Evolutionary conservation across 2,113 vertebrate genomes (phyloP), one percentile per base, ranked within the genome.

Genomic region (Gymnogyps californianus): DNA sequence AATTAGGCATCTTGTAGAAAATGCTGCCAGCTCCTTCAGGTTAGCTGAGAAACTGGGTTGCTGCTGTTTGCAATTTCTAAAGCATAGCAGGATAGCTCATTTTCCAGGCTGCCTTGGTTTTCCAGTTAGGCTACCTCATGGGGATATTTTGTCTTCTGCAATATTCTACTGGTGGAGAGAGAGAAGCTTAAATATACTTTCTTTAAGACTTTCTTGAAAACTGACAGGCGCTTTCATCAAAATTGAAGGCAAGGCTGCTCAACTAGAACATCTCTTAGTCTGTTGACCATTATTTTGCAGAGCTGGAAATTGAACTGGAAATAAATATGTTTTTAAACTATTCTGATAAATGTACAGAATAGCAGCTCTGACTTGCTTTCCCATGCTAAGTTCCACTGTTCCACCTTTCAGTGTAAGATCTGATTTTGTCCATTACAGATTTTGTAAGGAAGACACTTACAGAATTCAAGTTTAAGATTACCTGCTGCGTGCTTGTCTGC

Each of bases 31-130:
- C 57, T 91, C 61, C 76, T 86, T 75, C 72, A 95, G 74, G 93
- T 97, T 95, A 96, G 52, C 36, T 89, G 61, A 85, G 90, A 96
- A 97, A 91, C 77, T 86, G 61, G 36, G 55, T 87, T 97, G 90
- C 78, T 89, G 83, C 79, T 93, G 54, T 85, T 94, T 67, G 86
- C 58, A 91, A 77, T 93, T 71, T 96, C 64, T 96, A 93, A 95
- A 92, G 67, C 95, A 90, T 97, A 95, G 85, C 52, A 79, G 80
- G 67, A 76, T 54, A 69, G 31, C 80, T 97, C 58, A 90, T 96
- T 96, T 97, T 89, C 61, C 38, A 79, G 65, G 75, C 52, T 94
- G 46, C 66, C 24, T 93, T 57, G 90, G 80, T 62, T 93, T 96
- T 97, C 62, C 69, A 92, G 67, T 66, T 93, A 91, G 77, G 51